Conservation (phyloP, 2,113 vertebrate genomes). For the Scalopus aquaticus region DNA sequence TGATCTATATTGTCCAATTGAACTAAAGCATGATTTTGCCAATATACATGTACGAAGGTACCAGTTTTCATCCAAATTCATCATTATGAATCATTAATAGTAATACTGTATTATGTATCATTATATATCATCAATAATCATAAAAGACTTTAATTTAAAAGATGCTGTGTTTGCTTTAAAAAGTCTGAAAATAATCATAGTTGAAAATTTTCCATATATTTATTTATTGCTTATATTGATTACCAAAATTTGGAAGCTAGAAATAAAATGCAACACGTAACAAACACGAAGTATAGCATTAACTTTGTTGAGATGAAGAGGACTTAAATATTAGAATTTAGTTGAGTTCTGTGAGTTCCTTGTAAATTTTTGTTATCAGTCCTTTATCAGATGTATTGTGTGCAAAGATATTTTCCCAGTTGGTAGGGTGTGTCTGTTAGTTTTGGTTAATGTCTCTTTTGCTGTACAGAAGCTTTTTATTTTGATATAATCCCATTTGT, state of each 20-base stretch:
- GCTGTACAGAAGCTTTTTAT: too few species aligned
- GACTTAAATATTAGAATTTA: too few species aligned
- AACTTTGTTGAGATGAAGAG: not conserved
- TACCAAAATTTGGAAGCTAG: not conserved
- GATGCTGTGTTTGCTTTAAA: not conserved
- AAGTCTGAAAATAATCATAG: not conserved
- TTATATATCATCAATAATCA: not conserved
- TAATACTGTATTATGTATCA: not conserved
- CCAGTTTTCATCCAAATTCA: not conserved
- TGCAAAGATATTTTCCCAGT: too few species aligned
- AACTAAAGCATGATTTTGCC: not conserved
- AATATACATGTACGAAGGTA: not conserved
- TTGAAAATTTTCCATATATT: not conserved
- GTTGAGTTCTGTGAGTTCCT: too few species aligned
- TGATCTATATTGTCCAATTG: not conserved
- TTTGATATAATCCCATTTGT: too few species aligned
- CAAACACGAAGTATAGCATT: not conserved
- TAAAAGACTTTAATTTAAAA: not conserved
- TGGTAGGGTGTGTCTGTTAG: too few species aligned
- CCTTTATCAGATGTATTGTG: too few species aligned
- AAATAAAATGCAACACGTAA: not conserved
- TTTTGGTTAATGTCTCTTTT: too few species aligned
- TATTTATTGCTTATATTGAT: not conserved
- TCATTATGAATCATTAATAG: not conserved
- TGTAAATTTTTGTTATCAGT: too few species aligned